Base-by-base conservation (phyloP, 2,113 vertebrate species). In the Aythya baeri region DNA sequence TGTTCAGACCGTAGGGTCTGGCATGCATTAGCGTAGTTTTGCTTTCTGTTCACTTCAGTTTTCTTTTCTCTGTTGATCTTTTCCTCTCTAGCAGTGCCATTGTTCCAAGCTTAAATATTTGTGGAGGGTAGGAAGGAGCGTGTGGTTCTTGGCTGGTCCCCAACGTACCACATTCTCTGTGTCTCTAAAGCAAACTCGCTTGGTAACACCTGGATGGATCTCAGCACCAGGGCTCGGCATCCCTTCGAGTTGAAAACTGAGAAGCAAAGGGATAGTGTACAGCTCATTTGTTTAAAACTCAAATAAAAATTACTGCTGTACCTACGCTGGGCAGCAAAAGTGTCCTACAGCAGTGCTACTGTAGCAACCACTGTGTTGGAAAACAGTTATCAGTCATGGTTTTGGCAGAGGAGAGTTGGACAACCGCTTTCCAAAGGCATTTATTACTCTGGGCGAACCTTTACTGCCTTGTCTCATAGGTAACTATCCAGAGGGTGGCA, bases 121-220 rank as follows among this genome's bases (percentile, higher is more conserved):
- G 20, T 1, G 2, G 27, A 31, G 16, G 7, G 52, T 29, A 38
- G 52, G 32, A 77, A 59, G 16, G 32, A 80, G 52, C 0, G 0
- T 63, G 27, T 49, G 43, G 38, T 68, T 78, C 52, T 75, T 91
- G 43, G 4, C 38, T 57, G 9, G 61, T 63, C 65, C 20, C 5
- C 15, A 14, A 5, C 46, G 34, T 54, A 22, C 17, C 65, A 1
- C 1, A 2, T 71, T 29, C 7, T 23, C 13, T 4, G 4, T 1
- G 0, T 86, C 34, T 84, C 74, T 59, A 75, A 11, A 57, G 57
- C 38, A 44, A 66, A 68, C 29, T 22, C 12, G 2, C 52, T 1
- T n/a, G 15, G 2, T 72, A 22, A 22, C 22, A 50, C 43, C 17
- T 88, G 15, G 8, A 23, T 92, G n/a, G 58, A 65, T 61, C 23